Evolutionary conservation across 2,888 invertebrate genomes (phyloP), one percentile per base, ranked within the genome.

Genomic region (Eupithecia exiguata): DNA sequence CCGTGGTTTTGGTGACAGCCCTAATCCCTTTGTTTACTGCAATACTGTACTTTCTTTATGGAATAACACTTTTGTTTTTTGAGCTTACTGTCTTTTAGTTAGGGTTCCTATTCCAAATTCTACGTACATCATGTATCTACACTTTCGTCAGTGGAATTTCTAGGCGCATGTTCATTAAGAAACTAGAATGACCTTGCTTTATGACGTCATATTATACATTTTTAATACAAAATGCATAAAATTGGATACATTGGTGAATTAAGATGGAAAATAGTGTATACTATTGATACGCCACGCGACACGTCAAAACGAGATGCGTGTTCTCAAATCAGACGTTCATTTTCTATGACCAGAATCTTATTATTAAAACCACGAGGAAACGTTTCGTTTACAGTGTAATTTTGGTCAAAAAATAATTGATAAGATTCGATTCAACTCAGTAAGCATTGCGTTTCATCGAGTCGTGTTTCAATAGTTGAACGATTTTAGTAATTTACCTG

Each of bases 1-100:
- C 75, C 81, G 80, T 81, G 81, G 84, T 84, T 83, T 83, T 74
- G 77, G 84, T 83, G 87, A 86, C 88, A 87, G 79, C 82, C 84
- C 80, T 87, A 87, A 89, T 87, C 85, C 84, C 65, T 71, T 84
- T 77, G 81, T 89, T 87, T 88, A 89, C 83, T 70, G 72, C 70
- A 68, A 53, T 67, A 69, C 35, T 67, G 62, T 75, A 68, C 72
- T 62, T 70, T 72, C 71, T 70, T 10, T 38, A 12, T 36, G 65
- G 65, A 68, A 72, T 14, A 40, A n/a, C 66, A 38, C 1, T 36
- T 16, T 16, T 21, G 66, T 63, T 49, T 12, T 58, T 58, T 25
- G 58, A 58, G 25, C 21, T 58, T 25, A 12, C 25, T 12, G 49
- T 53, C n/a, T 10, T 21, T 53, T 1, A n/a, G 21, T 10, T 53